These are phyloP conservation scores for Drosophila insularis DNA, from an alignment of 1,140 invertebrate genomes.

Conservation along the genomic window DNA sequence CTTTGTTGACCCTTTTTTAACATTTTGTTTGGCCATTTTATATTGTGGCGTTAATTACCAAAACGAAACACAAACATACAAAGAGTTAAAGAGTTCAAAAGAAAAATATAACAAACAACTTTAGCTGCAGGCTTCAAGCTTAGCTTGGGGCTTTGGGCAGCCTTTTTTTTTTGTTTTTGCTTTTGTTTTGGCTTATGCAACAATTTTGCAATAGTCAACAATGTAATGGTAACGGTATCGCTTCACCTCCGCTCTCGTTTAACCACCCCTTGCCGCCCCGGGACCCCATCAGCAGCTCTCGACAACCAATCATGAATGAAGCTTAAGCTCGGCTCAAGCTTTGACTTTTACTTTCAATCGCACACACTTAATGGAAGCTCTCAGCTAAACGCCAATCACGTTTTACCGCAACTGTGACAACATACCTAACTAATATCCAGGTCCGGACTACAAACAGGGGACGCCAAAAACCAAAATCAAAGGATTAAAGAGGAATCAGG, in stretches of 20 bases:
- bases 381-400: constrained; percentile 41
- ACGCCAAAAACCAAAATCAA: too few species aligned
- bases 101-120: constrained; percentile 15
- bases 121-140: neutral
- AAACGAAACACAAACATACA: neutral
- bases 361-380: constrained; percentile 44
- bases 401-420: constrained; percentile 51
- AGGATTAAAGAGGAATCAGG: too few species aligned
- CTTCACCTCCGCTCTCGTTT: neutral
- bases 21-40: neutral
- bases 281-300: constrained; percentile 29
- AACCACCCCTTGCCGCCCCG: neutral
- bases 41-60: constrained; percentile 39
- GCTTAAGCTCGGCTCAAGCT: constrained; percentile 68
- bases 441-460: neutral
- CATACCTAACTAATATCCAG: constrained; percentile 14
- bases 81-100: constrained; percentile 11
- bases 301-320: constrained; percentile 72
- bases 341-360: constrained; percentile 81
- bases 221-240: constrained; percentile 65
- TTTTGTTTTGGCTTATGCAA: constrained; percentile 50
- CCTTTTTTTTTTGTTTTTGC: neutral
- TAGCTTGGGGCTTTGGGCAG: constrained; percentile 14
- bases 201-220: constrained; percentile 78
- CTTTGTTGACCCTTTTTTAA: neutral